A percentile compares a stretch with the other conserved stretches of the same genome.
phyloP scores from a whole-genome alignment of 30 jellyfish, hydroid and myxozoan genomes.

The Mastigias papua region DNA sequence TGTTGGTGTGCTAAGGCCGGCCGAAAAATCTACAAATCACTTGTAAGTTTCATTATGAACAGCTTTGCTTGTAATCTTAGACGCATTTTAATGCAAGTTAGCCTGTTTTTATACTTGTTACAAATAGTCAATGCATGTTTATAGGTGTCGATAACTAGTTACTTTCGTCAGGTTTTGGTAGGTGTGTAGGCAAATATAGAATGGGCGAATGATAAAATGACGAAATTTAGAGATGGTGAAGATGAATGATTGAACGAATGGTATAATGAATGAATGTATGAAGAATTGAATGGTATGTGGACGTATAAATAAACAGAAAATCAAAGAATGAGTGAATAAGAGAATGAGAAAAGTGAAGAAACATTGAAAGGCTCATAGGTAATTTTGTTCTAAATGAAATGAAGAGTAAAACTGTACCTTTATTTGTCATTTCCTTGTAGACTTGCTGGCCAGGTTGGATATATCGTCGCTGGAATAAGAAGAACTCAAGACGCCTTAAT shows the following conservation, averaged over 20 bases:
- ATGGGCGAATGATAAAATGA: too few species aligned
- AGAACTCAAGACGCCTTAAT: constrained; percentile 78
- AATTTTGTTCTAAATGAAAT: too few species aligned
- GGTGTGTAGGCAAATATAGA: too few species aligned
- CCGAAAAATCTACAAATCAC: constrained; percentile 67
- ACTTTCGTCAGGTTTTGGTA: too few species aligned
- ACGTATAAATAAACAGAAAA: too few species aligned
- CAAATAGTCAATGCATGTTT: too few species aligned
- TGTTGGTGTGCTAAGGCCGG: constrained; percentile 89
- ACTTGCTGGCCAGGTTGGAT: constrained; percentile 99
- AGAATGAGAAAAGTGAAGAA: background rate
- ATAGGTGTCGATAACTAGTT: too few species aligned
- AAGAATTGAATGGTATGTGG: background rate
- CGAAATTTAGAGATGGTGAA: too few species aligned
- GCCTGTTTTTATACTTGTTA: too few species aligned
- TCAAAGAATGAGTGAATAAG: background rate
- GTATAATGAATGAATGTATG: background rate
- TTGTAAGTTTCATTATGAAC: constrained; percentile 62
- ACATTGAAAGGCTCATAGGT: background rate
- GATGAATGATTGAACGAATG: background rate
- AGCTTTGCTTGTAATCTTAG: background rate
- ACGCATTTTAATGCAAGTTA: too few species aligned
- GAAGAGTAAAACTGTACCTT: background rate
- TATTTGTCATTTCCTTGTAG: constrained; percentile 61
- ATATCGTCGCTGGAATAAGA: constrained; percentile 85